phyloP scores from a whole-genome alignment of 2,113 vertebrate genomes.

The Podocnemis expansa region DNA sequence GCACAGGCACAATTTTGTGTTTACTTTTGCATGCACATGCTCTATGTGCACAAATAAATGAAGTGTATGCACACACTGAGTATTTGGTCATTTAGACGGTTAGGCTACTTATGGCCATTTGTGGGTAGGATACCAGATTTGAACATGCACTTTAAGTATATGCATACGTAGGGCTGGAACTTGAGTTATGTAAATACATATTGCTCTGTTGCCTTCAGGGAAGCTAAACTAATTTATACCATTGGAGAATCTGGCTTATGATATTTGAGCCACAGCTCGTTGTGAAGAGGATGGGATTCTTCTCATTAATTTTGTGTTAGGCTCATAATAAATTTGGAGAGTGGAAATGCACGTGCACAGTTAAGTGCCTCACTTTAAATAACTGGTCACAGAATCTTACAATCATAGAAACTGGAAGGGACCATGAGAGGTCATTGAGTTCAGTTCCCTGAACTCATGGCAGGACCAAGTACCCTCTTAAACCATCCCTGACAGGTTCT shows the following conservation, averaged over 20 bases:
- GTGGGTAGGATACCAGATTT: rapidly evolving
- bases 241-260: neutral
- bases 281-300: neutral
- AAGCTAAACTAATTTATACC: neutral
- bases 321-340: neutral
- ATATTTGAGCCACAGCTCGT: neutral
- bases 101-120: neutral
- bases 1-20: neutral
- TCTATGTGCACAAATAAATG: slow-evolving; percentile 11
- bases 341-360: neutral
- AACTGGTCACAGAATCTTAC: too few relatives aligned
- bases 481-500: too few relatives aligned
- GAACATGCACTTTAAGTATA: neutral
- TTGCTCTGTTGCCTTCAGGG: neutral
- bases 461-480: too few relatives aligned
- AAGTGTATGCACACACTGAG: neutral
- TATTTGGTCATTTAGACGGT: neutral
- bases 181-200: too few relatives aligned
- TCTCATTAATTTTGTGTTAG: neutral
- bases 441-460: too few relatives aligned
- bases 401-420: too few relatives aligned
- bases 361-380: neutral
- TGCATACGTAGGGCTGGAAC: neutral
- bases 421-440: too few relatives aligned
- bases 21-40: neutral